Percentiles rank a stretch among this genome's conserved stretches.
Conservation (phyloP, 2,113 vertebrate genomes). For the Bungarus multicinctus region DNA sequence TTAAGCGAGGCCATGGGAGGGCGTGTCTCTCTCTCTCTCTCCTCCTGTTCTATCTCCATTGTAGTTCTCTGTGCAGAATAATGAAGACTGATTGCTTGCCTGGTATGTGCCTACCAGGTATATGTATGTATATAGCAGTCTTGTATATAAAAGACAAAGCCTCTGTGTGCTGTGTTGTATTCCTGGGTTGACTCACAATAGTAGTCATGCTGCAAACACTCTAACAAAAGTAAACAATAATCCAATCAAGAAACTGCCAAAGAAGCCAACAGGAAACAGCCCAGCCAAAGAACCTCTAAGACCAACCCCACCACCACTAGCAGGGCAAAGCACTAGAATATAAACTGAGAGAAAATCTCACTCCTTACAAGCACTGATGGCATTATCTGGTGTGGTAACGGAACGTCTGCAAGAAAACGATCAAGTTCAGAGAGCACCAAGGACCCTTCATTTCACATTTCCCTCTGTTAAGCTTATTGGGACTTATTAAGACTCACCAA, state of each 20-base stretch:
- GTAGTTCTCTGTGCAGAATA: too few relatives aligned
- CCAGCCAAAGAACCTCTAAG: neutral
- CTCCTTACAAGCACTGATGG: neutral
- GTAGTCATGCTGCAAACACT: too few relatives aligned
- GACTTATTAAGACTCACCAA: neutral
- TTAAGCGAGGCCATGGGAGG: too few relatives aligned
- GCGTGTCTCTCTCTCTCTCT: too few relatives aligned
- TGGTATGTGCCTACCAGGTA: too few relatives aligned
- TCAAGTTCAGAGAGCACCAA: neutral
- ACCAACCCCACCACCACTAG: neutral
- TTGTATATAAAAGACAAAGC: too few relatives aligned
- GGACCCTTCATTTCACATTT: neutral
- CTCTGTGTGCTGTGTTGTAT: too few relatives aligned
- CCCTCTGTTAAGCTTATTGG: neutral
- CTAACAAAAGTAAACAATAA: neutral
- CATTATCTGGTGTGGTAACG: neutral
- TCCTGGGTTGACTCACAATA: too few relatives aligned
- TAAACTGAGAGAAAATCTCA: neutral
- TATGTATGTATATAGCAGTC: too few relatives aligned
- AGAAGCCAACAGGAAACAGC: neutral
- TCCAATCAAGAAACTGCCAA: neutral
- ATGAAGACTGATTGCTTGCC: too few relatives aligned
- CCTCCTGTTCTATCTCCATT: too few relatives aligned
- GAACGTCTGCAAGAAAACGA: neutral
- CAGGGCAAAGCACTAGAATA: neutral